Conservation (phyloP, 1,140 invertebrate species). For the Vollenhovia emeryi region DNA sequence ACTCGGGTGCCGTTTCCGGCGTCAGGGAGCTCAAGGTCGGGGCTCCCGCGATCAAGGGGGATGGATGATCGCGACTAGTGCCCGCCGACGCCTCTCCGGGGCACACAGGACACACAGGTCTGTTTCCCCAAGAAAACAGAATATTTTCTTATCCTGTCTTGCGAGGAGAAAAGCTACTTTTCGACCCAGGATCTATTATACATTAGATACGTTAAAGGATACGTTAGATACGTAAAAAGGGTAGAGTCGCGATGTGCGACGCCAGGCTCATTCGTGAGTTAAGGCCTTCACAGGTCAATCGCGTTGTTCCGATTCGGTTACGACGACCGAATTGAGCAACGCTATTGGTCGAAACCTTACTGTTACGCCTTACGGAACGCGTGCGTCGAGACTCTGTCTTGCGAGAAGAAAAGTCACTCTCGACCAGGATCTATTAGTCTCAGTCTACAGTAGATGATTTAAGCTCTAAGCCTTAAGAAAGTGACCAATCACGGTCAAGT, state of each 20-base stretch:
- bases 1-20: conserved; percentile 54
- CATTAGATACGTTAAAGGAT: background rate
- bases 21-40: conserved; percentile 69
- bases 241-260: background rate
- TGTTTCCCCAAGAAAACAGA: conserved; percentile 46
- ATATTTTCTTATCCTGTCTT: background rate
- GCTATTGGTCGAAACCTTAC: no score
- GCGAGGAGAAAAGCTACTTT: background rate
- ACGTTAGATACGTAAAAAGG: background rate
- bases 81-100: conserved; percentile 46
- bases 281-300: background rate
- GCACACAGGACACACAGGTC: conserved; percentile 67
- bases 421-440: background rate
- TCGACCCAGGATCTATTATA: background rate
- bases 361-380: no score
- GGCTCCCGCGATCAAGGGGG: conserved; percentile 52
- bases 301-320: no score
- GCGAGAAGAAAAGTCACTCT: background rate
- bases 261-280: background rate
- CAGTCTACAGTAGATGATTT: no score
- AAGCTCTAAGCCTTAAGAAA: no score
- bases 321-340: no score
- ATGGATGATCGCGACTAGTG: conserved; percentile 58
- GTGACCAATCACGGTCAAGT: no score
- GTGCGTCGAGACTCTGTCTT: no score